Conservation (phyloP, 2,113 vertebrate species). For the Condylura cristata region DNA sequence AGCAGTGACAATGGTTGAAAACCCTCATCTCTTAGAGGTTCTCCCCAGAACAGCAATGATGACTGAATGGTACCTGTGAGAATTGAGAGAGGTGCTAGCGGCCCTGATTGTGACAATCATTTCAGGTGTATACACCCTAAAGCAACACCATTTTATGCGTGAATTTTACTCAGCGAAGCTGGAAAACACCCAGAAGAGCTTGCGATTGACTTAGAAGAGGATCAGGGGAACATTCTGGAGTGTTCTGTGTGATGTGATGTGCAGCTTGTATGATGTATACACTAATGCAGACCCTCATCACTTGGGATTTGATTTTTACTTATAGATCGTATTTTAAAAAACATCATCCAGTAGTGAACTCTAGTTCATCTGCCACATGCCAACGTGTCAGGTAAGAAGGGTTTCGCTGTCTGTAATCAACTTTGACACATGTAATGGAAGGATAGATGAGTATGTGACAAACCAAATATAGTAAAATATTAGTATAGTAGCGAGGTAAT, state of each 20-base stretch:
- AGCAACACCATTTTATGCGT: too few relatives aligned
- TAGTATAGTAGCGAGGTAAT: fast-evolving
- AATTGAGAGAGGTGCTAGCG: too few relatives aligned
- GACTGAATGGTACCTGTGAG: too few relatives aligned
- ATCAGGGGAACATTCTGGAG: background rate
- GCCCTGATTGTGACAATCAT: too few relatives aligned
- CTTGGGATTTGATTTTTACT: fast-evolving
- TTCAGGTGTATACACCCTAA: too few relatives aligned
- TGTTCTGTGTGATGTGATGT: background rate
- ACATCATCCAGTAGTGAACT: background rate
- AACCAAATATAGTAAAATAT: too few relatives aligned
- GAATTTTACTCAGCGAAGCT: fast-evolving
- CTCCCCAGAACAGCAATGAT: too few relatives aligned
- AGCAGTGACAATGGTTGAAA: too few relatives aligned
- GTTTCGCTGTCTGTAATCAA: fast-evolving
- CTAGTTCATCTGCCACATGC: background rate
- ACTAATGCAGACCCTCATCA: fast-evolving
- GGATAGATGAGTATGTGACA: fast-evolving
- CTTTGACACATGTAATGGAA: background rate
- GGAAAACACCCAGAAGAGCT: background rate
- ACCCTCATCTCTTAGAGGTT: too few relatives aligned
- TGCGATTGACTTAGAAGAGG: background rate
- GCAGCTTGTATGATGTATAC: background rate
- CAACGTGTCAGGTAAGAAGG: fast-evolving
- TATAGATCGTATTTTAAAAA: too few relatives aligned